A percentile compares a stretch with the other conserved stretches of the same genome.
These are phyloP conservation scores for Cephus pygmeus DNA, from an alignment of 2,888 invertebrate genomes.

Conservation along the genomic window DNA sequence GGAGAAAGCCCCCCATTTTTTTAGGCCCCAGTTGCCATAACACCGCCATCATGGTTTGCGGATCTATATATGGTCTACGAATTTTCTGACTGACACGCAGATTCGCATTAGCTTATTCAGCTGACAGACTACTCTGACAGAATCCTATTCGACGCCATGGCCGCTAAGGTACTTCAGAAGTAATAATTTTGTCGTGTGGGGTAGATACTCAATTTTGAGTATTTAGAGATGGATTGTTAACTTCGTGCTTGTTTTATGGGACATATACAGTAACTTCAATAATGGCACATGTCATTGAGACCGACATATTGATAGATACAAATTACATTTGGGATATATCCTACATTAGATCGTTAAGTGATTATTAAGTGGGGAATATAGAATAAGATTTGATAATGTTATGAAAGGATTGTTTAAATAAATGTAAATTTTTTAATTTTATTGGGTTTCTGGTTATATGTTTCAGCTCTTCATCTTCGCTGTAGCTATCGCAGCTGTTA, in stretches of 20 bases:
- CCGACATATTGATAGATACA: neutral
- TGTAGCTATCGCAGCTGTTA: neutral
- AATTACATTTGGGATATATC: neutral
- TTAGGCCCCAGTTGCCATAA: neutral
- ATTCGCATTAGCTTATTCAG: neutral
- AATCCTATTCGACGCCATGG: neutral
- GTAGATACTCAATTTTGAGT: neutral
- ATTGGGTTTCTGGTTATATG: neutral
- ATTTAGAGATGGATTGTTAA: neutral
- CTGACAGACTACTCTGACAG: neutral
- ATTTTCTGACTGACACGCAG: slow-evolving; percentile 6
- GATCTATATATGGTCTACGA: slow-evolving; percentile 6
- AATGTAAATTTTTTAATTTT: neutral
- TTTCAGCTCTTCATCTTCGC: neutral
- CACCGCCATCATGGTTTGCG: neutral
- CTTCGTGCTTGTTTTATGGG: no score
- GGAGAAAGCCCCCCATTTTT: slow-evolving; percentile 7
- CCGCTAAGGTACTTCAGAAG: neutral
- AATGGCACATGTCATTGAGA: no score
- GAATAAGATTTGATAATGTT: neutral
- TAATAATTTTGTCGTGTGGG: neutral
- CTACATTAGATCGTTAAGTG: neutral
- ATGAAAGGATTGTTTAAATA: neutral
- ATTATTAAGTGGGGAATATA: neutral
- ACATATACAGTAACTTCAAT: no score